phyloP scores from a whole-genome alignment of 2,113 vertebrate genomes.

The Nettapus auritus region DNA sequence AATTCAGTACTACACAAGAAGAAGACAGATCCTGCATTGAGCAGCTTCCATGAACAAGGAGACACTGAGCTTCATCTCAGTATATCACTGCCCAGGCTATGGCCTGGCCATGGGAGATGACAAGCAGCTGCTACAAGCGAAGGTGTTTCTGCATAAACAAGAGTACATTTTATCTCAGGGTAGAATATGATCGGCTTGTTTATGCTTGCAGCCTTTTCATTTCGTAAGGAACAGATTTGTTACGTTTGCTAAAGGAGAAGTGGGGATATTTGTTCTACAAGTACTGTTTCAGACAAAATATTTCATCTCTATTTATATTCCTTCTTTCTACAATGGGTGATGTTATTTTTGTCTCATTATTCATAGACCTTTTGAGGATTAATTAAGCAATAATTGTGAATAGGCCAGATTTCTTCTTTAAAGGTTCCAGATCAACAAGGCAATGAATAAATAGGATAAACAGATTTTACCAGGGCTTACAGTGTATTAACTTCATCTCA shows the following conservation, averaged over 20 bases:
- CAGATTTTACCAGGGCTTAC: constrained; percentile 29
- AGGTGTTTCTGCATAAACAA: neutral
- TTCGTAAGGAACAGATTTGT: neutral
- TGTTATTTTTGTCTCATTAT: constrained; percentile 12
- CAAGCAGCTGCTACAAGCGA: neutral
- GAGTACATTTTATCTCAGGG: neutral
- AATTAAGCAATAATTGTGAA: constrained; percentile 35
- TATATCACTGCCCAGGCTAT: neutral
- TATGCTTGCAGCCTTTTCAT: neutral
- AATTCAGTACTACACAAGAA: neutral
- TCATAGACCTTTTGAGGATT: constrained; percentile 15
- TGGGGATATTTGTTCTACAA: neutral
- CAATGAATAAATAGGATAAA: constrained; percentile 26
- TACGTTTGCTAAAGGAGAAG: neutral
- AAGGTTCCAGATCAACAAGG: constrained; percentile 30
- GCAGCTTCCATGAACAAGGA: neutral
- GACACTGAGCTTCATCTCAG: neutral
- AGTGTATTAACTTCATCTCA: constrained; percentile 33
- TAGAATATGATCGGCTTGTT: neutral
- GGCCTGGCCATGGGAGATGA: neutral
- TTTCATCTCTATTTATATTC: neutral
- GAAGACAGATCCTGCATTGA: neutral
- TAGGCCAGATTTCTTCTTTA: constrained; percentile 14
- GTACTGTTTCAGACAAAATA: neutral
- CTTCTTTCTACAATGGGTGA: neutral